Conservation (phyloP, 92 coral and sea anemone genomes). For the Parazoanthus atlanticus region DNA sequence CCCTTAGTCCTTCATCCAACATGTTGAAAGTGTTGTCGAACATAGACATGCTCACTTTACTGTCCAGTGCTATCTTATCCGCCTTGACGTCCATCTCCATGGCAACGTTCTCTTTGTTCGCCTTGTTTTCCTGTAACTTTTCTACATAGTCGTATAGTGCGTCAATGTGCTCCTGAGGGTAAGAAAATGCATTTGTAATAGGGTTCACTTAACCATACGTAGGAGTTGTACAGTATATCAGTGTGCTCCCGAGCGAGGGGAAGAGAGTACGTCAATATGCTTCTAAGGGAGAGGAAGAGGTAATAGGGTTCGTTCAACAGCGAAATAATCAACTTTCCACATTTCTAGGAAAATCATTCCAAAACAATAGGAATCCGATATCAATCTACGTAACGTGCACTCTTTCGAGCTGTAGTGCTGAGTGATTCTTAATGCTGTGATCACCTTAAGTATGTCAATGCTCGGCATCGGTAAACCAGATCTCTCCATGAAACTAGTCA, state of each 20-base stretch:
- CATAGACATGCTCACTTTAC: slow-evolving; percentile 87
- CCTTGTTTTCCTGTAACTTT: slow-evolving; percentile 85
- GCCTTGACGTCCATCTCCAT: slow-evolving; percentile 95
- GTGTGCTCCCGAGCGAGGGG: slow-evolving; percentile 62
- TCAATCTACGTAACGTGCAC: not conserved
- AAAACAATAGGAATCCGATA: too few relatives aligned
- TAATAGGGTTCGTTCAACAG: not conserved
- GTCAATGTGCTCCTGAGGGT: slow-evolving; percentile 75
- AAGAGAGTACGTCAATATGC: not conserved
- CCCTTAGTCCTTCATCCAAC: slow-evolving; percentile 91
- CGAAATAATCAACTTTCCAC: not conserved
- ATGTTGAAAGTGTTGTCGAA: slow-evolving; percentile 85
- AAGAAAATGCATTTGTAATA: too few relatives aligned
- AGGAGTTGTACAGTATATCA: slow-evolving; percentile 78
- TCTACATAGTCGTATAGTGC: slow-evolving; percentile 78
- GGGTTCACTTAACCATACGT: too few relatives aligned
- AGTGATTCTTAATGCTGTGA: too few relatives aligned
- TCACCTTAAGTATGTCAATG: too few relatives aligned
- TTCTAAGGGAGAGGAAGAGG: not conserved
- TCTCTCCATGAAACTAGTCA: too few relatives aligned
- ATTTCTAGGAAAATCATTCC: too few relatives aligned
- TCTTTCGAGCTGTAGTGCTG: too few relatives aligned
- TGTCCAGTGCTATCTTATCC: slow-evolving; percentile 89
- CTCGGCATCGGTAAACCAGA: too few relatives aligned
- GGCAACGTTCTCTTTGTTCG: slow-evolving; percentile 97